These are phyloP conservation scores for Hydrolagus colliei DNA, from an alignment of 2,797 vertebrate genomes.

Conservation along the genomic window DNA sequence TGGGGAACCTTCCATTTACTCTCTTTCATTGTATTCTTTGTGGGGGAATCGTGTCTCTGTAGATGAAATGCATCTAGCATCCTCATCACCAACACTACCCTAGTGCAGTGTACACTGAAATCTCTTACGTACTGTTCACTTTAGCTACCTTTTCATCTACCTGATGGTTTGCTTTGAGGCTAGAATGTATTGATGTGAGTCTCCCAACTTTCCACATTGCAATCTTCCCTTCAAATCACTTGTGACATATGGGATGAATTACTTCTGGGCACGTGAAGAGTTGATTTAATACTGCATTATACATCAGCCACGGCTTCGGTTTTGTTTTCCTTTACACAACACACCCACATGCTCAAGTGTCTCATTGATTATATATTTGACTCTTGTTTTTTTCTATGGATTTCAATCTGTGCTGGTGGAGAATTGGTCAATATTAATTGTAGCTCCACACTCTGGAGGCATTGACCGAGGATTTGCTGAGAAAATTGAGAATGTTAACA, in stretches of 20 bases:
- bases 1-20: neutral
- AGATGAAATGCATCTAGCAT: no score
- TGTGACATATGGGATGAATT: neutral
- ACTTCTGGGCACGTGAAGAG: neutral
- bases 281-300: neutral
- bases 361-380: neutral
- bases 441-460: neutral
- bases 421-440: constrained; percentile 20
- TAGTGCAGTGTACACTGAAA: no score
- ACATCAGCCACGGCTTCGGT: neutral
- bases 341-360: neutral
- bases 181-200: no score
- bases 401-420: neutral
- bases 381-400: neutral
- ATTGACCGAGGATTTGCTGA: neutral
- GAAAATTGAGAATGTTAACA: constrained; percentile 4
- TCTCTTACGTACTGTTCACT: no score
- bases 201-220: neutral
- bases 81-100: no score
- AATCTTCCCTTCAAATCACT: neutral
- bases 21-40: no score
- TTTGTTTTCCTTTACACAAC: neutral
- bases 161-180: no score
- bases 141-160: no score
- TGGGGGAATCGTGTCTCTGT: no score